Base-by-base conservation (phyloP, 2,888 invertebrate species). In the Sinodicranocentrus sp. region DNA sequence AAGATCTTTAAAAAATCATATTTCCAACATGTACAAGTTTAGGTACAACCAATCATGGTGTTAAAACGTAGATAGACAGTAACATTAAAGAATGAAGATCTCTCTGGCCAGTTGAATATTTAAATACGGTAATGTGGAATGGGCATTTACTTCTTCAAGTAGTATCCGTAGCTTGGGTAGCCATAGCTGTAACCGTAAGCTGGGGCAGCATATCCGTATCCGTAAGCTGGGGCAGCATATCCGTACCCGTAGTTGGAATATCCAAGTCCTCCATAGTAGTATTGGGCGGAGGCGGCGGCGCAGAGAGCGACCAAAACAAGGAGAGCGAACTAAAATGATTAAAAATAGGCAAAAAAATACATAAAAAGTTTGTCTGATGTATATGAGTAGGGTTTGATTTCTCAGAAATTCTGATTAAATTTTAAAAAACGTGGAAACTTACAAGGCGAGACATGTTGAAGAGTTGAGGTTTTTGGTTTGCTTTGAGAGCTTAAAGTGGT, bases 381-480 rank as follows among this genome's bases (percentile, higher is more conserved):
- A n/a, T n/a, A n/a, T n/a, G n/a, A n/a, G n/a, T n/a, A n/a, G n/a
- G n/a, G 13, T 8, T 13, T 59, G 25, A 23, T 2, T 59, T 23
- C 6, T 54, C 10, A 59, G 13, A 59, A 23, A n/a, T 59, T 52
- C 52, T 52, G 19, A 3, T 17, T 52, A 19, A 52, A 17, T 59
- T 70, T 21, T 8, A 6, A 13, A 44, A n/a, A 8, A 78, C 19
- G 23, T 59, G 23, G 21, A 67, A 57, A 72, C 72, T 73, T 72
- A 82, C 72, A 82, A 82, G 82, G 72, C 82, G 82, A 82, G 82
- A 82, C 82, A 82, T 82, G 67, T 63, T 75, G 82, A 68, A 65
- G 54, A 19, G 28, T 79, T 79, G 44, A 23, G 65, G 82, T 75
- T 82, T 44, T 65, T 23, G 43, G 39, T 73, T 80, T 73, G 33